Evolutionary conservation across 2,113 vertebrate species (phyloP).

Genomic region (Percopsis transmontana): DNA sequence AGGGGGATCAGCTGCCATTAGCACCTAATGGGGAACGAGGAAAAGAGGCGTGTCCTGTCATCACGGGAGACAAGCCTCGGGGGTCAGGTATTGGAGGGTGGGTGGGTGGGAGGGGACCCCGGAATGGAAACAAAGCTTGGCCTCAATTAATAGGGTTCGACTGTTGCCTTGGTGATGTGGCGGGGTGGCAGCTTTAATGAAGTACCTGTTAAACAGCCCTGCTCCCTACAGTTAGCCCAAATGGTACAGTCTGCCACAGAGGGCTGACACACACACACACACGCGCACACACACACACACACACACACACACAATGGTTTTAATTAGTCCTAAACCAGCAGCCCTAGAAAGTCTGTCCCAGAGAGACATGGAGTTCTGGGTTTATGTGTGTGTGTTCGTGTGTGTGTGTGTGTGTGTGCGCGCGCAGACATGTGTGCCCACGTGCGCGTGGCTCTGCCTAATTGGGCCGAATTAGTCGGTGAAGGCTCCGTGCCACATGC

Average conservation of each 20-base stretch:
- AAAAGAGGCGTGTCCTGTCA: constrained; percentile 72
- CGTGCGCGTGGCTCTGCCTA: constrained; percentile 65
- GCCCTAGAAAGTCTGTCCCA: constrained; percentile 69
- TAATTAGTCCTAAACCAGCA: constrained; percentile 82
- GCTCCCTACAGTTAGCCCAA: constrained; percentile 69
- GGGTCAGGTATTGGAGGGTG: constrained; percentile 68
- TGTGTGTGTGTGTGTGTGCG: constrained; percentile 26
- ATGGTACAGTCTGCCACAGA: constrained; percentile 64
- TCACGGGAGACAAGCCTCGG: constrained; percentile 65
- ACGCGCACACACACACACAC: constrained; percentile 31
- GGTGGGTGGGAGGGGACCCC: constrained; percentile 65
- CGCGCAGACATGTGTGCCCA: constrained; percentile 25
- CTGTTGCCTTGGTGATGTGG: constrained; percentile 76
- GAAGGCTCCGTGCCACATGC: constrained; percentile 67
- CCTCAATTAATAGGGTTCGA: constrained; percentile 78
- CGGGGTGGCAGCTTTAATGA: constrained; percentile 78
- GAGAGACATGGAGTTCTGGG: constrained; percentile 60
- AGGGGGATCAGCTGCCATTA: constrained; percentile 73
- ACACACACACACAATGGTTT: constrained; percentile 58
- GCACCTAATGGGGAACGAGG: constrained; percentile 79
- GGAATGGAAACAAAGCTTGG: constrained; percentile 78
- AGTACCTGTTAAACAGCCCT: constrained; percentile 85
- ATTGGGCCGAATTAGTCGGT: constrained; percentile 76
- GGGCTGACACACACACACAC: constrained; percentile 31
- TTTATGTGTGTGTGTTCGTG: constrained; percentile 36